Conservation (phyloP, 2,797 vertebrate species). For the Botia almorhae region DNA sequence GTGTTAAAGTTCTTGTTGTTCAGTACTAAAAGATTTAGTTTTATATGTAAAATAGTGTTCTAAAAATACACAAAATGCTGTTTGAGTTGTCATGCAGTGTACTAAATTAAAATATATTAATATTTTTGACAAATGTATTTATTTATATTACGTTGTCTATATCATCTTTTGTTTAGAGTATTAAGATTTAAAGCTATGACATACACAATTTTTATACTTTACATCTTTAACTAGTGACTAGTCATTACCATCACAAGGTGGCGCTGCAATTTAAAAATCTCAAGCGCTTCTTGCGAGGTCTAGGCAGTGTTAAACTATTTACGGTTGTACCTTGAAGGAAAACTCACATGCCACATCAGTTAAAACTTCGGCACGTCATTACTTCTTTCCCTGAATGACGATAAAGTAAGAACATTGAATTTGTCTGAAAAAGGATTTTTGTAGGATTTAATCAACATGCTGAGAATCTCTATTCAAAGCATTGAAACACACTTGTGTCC, state of each 20-base stretch:
- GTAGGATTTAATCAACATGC: background rate
- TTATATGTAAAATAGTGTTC: too few species aligned
- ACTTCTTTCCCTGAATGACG: slow-evolving; percentile 10
- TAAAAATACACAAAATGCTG: too few species aligned
- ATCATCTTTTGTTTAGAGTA: background rate
- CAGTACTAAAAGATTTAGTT: too few species aligned
- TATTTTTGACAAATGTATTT: too few species aligned
- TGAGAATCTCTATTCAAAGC: background rate
- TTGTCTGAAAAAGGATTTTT: background rate
- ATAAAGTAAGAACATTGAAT: background rate
- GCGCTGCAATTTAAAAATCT: background rate
- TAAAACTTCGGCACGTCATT: background rate
- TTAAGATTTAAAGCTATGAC: background rate
- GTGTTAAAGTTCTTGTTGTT: too few species aligned
- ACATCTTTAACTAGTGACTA: background rate
- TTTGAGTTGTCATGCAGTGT: too few species aligned
- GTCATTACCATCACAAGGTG: slow-evolving; percentile 26
- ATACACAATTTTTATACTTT: background rate
- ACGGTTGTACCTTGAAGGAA: background rate
- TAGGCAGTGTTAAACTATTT: too few species aligned
- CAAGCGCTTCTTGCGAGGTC: background rate
- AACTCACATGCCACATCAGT: background rate
- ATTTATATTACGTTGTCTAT: background rate
- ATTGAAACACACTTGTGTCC: too few species aligned
- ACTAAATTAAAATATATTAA: too few species aligned